Percentiles rank a stretch among this genome's conserved stretches.
Evolutionary conservation across 2,113 vertebrate species (phyloP).

Genomic region (Vulpes lagopus): DNA sequence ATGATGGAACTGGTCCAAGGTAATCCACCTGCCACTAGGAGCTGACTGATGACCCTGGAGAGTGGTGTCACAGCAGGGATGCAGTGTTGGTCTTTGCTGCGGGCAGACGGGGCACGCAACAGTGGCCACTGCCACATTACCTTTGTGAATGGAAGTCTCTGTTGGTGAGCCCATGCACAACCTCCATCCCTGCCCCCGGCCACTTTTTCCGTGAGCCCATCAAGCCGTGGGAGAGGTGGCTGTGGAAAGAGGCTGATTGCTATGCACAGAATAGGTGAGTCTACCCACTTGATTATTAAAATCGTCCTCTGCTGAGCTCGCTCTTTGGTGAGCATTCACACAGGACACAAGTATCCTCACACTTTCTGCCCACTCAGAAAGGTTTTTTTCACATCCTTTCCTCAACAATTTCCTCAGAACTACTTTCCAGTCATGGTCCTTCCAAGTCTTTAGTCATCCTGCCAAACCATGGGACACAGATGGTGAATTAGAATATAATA

Average conservation of each 20-base stretch:
- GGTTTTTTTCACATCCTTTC: not conserved
- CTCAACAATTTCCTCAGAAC: not conserved
- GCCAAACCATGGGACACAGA: not conserved
- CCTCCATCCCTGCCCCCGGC: not conserved
- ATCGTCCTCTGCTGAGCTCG: not conserved
- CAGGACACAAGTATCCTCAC: not conserved
- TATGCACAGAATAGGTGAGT: not conserved
- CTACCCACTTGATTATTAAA: not conserved
- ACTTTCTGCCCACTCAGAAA: not conserved
- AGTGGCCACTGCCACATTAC: not conserved
- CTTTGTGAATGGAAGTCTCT: not conserved
- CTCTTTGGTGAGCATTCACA: not conserved
- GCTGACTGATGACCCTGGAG: not conserved
- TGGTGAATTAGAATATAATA: not conserved
- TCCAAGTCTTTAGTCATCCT: not conserved
- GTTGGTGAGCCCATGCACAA: not conserved
- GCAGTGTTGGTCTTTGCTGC: not conserved
- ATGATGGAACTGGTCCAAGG: not conserved
- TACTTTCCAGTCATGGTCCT: not conserved
- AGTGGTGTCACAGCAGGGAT: not conserved
- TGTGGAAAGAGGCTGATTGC: not conserved
- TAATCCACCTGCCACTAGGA: not conserved
- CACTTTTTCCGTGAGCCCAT: not conserved
- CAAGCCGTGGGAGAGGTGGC: not conserved
- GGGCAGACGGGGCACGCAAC: not conserved